Evolutionary conservation across 2,888 invertebrate genomes (phyloP), one percentile per base, ranked within the genome.

Genomic region (Nebria salina): DNA sequence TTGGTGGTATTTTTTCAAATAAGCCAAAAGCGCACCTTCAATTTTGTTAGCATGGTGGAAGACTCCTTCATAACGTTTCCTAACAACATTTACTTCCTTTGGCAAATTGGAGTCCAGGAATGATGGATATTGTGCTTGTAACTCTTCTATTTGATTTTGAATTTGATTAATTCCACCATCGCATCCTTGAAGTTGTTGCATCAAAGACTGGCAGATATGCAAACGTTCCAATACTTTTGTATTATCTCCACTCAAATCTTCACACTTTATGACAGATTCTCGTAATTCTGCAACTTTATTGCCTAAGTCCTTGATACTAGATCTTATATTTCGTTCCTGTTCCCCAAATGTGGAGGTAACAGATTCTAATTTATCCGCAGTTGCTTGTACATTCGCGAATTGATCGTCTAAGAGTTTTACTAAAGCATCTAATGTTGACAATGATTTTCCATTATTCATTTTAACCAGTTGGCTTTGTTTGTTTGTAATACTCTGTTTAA

Each of bases 201-300:
- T 94, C 26, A 96, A 89, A 6, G 91, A 91, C 86, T 95, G 94
- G 84, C 96, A 95, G 83, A 92, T 93, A 82, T 94, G 92, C 1
- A 97, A 90, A 79, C 97, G 93, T 84, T 94, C 93, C 78, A 97
- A 91, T 81, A 98, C 94, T 86, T 96, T 95, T 0, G 92, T 91
- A 85, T 97, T 96, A 84, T 96, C 95, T 0, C 98, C 97, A 2
- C 95, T 95, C 89, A 96, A 92, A 86, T 97, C 97, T 86, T 97
- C 97, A 86, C 96, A 97, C 88, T 95, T 95, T 68, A 96, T 94
- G n/a, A 97, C 92, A 68, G 94, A 93, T 86, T 97, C 96, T 20
- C 96, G 92, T 25, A 96, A 90, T 87, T 92, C 93, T 15, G 93
- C 93, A 0, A 97, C 91, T 82, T 90, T 91, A 82, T 94, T 95